A percentile compares a stretch with the other conserved stretches of the same genome.
Evolutionary conservation across 1,140 invertebrate species (phyloP).

Genomic region (Camponotus vicinus): DNA sequence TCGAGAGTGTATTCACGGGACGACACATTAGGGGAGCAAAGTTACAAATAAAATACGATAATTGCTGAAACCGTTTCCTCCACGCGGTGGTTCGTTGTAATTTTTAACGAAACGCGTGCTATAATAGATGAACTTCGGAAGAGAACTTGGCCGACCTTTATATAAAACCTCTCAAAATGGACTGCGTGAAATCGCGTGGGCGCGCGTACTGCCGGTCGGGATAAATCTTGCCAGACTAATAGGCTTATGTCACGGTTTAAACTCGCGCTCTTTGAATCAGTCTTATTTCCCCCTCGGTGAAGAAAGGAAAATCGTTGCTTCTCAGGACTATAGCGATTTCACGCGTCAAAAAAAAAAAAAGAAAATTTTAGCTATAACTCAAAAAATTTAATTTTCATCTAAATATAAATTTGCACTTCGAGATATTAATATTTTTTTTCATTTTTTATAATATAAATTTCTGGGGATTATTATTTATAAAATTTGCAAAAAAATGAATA

Average conservation of each 20-base stretch:
- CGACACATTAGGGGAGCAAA: neutral
- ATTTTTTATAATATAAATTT: neutral
- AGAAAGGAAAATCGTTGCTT: neutral
- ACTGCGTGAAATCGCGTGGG: conserved; percentile 48
- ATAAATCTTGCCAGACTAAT: conserved; percentile 70
- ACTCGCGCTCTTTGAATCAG: conserved; percentile 42
- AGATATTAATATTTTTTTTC: neutral
- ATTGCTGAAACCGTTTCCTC: neutral
- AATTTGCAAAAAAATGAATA: neutral
- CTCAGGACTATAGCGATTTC: neutral
- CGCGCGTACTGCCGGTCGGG: conserved; percentile 33
- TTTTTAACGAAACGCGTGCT: conserved; percentile 30
- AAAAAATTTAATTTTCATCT: conserved; percentile 15
- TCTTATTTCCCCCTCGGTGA: neutral
- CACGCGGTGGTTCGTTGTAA: conserved; percentile 29
- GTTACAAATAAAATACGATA: conserved; percentile 23
- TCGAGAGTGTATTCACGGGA: neutral
- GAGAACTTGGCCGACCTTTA: conserved; percentile 32
- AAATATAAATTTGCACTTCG: neutral
- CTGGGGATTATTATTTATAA: neutral
- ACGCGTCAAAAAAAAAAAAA: conserved; percentile 21
- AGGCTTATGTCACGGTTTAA: conserved; percentile 70
- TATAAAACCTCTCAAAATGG: conserved; percentile 44
- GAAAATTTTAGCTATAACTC: conserved; percentile 5
- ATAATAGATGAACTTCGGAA: conserved; percentile 44